Evolutionary conservation across 2,113 vertebrate species (phyloP).

Genomic region (Spheniscus mendiculus): DNA sequence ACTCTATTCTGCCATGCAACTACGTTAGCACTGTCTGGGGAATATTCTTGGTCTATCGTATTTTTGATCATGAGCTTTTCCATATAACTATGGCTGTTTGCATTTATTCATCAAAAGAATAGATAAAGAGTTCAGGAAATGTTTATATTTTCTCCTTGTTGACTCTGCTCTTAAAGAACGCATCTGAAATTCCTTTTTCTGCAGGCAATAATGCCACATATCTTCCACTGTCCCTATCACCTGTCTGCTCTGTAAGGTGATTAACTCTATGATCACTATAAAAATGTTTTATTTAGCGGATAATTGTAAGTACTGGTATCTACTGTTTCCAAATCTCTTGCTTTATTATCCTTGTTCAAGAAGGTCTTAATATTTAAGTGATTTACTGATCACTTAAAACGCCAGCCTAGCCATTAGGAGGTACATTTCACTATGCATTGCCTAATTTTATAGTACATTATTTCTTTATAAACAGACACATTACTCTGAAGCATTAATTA

Average conservation of each 20-base stretch:
- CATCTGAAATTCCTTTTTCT: not conserved
- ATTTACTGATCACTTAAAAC: conserved; percentile 80
- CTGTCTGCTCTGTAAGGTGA: conserved; percentile 46
- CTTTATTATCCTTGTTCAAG: conserved; percentile 78
- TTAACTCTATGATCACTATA: conserved; percentile 73
- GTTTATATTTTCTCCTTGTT: not conserved
- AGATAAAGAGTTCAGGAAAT: not conserved
- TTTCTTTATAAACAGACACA: conserved; percentile 82
- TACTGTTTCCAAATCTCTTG: conserved; percentile 72
- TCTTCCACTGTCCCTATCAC: conserved; percentile 37
- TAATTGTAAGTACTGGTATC: conserved; percentile 70
- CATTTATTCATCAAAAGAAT: conserved; percentile 52
- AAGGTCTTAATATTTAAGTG: conserved; percentile 81
- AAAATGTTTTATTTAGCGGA: conserved; percentile 78
- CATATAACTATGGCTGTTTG: not conserved
- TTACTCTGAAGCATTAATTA: conserved; percentile 78
- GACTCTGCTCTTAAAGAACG: not conserved
- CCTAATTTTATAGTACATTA: conserved; percentile 81
- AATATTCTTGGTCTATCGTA: not conserved
- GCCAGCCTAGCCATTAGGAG: conserved; percentile 77
- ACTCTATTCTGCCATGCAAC: not conserved
- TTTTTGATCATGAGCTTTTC: conserved; percentile 9
- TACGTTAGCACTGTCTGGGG: not conserved
- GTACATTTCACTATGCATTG: conserved; percentile 67
- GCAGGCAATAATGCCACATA: not conserved